Evolutionary conservation across 37 sponge, comb jelly and placozoan genomes (phyloP).

Genomic region (Aphrocallistes beatrix): DNA sequence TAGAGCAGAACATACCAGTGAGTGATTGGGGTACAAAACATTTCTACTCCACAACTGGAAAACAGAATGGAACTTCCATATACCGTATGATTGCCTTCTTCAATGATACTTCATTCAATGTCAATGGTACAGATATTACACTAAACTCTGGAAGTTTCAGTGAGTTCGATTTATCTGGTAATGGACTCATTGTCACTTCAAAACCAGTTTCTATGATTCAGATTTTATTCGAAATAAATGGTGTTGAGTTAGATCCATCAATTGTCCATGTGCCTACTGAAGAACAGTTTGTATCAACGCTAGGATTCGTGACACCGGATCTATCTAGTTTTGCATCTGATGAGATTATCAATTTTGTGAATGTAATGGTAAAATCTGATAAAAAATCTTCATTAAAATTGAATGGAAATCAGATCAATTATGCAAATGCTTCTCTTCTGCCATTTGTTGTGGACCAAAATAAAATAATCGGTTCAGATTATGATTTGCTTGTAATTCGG

Average conservation of each 20-base stretch:
- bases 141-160: neutral
- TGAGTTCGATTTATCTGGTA: neutral
- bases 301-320: neutral
- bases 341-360: neutral
- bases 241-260: neutral
- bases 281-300: neutral
- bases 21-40: conserved; percentile 7
- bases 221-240: neutral
- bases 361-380: neutral
- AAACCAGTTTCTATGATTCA: neutral
- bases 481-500: neutral
- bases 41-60: neutral
- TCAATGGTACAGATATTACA: neutral
- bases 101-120: neutral
- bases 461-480: neutral
- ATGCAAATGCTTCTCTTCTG: neutral
- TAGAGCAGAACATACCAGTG: neutral
- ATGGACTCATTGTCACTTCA: neutral
- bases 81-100: neutral
- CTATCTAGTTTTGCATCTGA: neutral
- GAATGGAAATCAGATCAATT: neutral
- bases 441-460: neutral
- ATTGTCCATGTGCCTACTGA: neutral
- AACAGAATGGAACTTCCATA: neutral
- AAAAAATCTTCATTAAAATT: neutral